A percentile compares a stretch with the other conserved stretches of the same genome.
Conservation (phyloP, 2,113 vertebrate species). For the Myrmecophaga tridactyla region DNA sequence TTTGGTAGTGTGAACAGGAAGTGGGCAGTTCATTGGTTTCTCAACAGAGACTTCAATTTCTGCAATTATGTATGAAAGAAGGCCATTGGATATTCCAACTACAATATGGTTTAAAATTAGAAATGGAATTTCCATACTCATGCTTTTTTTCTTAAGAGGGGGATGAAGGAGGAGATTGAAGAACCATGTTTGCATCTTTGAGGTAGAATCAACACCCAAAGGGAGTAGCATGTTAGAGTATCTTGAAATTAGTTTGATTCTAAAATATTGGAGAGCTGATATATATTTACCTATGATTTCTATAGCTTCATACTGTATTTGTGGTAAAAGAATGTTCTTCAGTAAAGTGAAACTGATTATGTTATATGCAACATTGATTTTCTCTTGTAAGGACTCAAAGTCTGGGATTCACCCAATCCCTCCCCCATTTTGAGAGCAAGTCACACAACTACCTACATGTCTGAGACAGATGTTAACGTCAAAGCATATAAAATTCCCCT, state of each 20-base stretch:
- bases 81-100: neutral
- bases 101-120: slow-evolving; percentile 32
- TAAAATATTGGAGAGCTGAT: neutral
- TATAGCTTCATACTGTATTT: neutral
- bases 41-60: neutral
- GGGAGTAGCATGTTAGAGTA: neutral
- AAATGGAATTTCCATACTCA: neutral
- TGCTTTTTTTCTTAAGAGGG: neutral
- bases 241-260: neutral
- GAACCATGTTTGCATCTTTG: neutral
- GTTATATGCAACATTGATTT: neutral
- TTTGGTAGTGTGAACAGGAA: neutral
- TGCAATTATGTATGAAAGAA: neutral
- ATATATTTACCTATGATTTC: neutral
- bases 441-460: too few species aligned
- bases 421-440: too few species aligned
- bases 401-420: too few species aligned
- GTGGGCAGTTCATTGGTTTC: neutral
- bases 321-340: neutral
- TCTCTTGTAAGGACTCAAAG: too few species aligned
- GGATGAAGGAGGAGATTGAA: neutral
- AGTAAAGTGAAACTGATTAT: neutral
- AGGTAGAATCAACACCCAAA: neutral
- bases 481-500: too few species aligned
- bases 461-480: too few species aligned